Base-by-base conservation (phyloP, 1,140 invertebrate genomes). In the Drosophila hydei region DNA sequence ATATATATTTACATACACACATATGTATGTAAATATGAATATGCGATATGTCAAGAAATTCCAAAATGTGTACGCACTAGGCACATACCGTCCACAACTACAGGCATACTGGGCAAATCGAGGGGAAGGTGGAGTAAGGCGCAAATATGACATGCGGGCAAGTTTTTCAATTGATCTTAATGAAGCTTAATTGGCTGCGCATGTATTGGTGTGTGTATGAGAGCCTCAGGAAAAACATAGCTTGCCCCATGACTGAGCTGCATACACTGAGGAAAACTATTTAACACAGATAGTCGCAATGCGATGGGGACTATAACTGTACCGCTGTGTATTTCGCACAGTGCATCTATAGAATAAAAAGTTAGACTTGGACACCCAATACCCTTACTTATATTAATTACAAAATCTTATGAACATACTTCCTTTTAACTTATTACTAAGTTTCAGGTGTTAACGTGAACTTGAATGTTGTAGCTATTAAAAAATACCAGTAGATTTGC, bases 141-240 rank as follows among this genome's bases (percentile, higher is more conserved):
- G 40, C 40, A 33, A 18, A 19, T 54, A 62, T 81, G 87, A 85
- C 83, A 91, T 91, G 90, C 88, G 81, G 90, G 88, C 68, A 88
- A 79, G 80, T 88, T 78, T 73, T 75, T 91, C 88, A 91, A 91
- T 91, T 91, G 87, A 90, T 90, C 84, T 91, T 90, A 91, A 91
- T 76, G 89, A 91, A 90, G 83, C 89, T 91, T 91, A 91, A 91
- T 91, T 91, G 87, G 55, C 62, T 77, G 73, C 50, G 27, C 4
- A 36, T 74, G 88, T 91, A 72, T 79, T 76, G 43, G 88, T 90
- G 60, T 63, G 58, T 79, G 36, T 43, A 45, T 88, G 59, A 83
- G 67, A 75, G 64, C 68, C 16, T 58, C 52, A 70, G 33, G 40
- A 47, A 65, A 51, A 56, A 63, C 21, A 21, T 18, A 54, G 36